Conservation (phyloP, 1,140 invertebrate genomes). For the Euwallacea similis region DNA sequence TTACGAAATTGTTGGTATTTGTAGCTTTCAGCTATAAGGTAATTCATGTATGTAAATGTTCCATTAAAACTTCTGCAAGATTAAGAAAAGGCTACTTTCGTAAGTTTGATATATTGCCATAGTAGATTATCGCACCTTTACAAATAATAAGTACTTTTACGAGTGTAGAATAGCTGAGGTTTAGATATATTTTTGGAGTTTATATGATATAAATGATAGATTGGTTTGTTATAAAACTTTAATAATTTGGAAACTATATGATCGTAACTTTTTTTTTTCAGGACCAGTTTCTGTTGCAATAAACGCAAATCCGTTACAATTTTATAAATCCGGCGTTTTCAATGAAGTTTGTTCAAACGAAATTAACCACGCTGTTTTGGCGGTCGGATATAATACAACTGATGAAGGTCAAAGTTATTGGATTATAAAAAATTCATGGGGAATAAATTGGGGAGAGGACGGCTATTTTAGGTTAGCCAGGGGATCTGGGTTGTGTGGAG, state of each 20-base stretch:
- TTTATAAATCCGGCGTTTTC: constrained; percentile 31
- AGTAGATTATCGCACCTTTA: too few relatives aligned
- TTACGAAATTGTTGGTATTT: too few relatives aligned
- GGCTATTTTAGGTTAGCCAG: constrained; percentile 23
- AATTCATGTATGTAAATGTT: too few relatives aligned
- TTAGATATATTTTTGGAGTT: too few relatives aligned
- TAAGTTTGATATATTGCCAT: too few relatives aligned
- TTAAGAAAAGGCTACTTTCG: too few relatives aligned
- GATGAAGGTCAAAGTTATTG: constrained; percentile 23
- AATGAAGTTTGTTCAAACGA: constrained; percentile 12
- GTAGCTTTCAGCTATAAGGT: too few relatives aligned
- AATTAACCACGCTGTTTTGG: constrained; percentile 38
- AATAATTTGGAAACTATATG: neutral
- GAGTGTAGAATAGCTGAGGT: too few relatives aligned
- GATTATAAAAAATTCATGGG: constrained; percentile 42
- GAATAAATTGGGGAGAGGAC: constrained; percentile 34
- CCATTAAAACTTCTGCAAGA: too few relatives aligned
- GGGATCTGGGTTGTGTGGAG: constrained; percentile 6
- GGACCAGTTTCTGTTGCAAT: constrained; percentile 88
- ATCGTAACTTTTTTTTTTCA: constrained; percentile 43
- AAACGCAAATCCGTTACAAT: constrained; percentile 67
- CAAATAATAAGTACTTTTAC: too few relatives aligned
- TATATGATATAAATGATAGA: too few relatives aligned
- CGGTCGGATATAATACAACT: constrained; percentile 34
- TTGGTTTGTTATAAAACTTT: too few relatives aligned